These are phyloP conservation scores for Spilarctia lutea DNA, from an alignment of 2,888 invertebrate genomes.

Conservation along the genomic window DNA sequence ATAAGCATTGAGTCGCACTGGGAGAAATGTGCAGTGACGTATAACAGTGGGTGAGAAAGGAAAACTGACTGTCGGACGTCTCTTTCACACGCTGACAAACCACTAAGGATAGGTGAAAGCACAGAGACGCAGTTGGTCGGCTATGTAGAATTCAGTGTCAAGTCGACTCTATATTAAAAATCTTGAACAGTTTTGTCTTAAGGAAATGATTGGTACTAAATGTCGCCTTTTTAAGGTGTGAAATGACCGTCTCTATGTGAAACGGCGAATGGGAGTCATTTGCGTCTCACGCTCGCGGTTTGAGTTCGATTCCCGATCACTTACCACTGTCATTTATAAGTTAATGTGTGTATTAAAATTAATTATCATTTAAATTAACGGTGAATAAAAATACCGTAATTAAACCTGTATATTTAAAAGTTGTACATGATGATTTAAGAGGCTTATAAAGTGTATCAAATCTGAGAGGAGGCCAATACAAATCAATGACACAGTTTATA, in stretches of 20 bases:
- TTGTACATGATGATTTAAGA: not conserved
- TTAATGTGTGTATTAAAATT: constrained; percentile 22
- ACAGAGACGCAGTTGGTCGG: constrained; percentile 73
- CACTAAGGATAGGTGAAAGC: constrained; percentile 71
- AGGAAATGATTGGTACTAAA: constrained; percentile 43
- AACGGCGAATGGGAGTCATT: constrained; percentile 17
- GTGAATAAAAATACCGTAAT: not conserved
- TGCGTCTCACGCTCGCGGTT: constrained; percentile 2
- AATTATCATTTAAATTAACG: constrained; percentile 23
- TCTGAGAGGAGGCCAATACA: not conserved
- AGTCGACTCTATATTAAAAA: constrained; percentile 59
- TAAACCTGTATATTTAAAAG: not conserved
- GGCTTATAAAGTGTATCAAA: not conserved
- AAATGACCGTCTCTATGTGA: constrained; percentile 35
- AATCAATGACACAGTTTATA: not conserved
- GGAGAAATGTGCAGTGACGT: constrained; percentile 83
- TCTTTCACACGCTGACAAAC: constrained; percentile 63
- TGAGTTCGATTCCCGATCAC: constrained; percentile 20
- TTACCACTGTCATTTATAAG: not conserved
- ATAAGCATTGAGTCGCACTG: constrained; percentile 64
- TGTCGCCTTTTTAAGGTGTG: constrained; percentile 40
- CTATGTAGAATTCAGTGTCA: constrained; percentile 84
- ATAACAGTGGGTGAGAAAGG: constrained; percentile 75
- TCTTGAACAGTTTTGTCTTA: constrained; percentile 29
- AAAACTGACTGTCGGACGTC: constrained; percentile 71